Conservation (phyloP, 2,797 vertebrate species). For the Thaleichthys pacificus region DNA sequence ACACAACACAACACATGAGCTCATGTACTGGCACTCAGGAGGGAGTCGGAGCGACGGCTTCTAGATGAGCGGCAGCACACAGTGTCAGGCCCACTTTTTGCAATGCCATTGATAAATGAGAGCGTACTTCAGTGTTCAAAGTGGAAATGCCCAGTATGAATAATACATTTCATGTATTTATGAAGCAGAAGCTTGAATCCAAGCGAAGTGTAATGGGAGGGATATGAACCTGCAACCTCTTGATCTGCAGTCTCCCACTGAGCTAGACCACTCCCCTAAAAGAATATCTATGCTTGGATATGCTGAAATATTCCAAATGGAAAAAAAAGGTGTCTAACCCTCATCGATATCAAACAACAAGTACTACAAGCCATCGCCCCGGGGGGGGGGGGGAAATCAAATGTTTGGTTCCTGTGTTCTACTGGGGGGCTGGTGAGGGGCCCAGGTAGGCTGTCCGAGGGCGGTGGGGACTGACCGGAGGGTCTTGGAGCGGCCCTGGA, state of each 20-base stretch:
- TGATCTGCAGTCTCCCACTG: too few relatives aligned
- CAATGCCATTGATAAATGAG: constrained; percentile 1
- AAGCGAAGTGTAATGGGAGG: not conserved
- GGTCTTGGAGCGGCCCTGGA: constrained; percentile 85
- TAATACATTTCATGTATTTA: too few relatives aligned
- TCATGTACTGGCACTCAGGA: not conserved
- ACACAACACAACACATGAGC: not conserved
- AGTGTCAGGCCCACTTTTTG: too few relatives aligned
- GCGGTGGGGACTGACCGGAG: constrained; percentile 77
- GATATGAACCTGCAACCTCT: not conserved
- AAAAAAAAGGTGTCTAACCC: too few relatives aligned
- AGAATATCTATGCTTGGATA: too few relatives aligned
- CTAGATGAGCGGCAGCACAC: not conserved
- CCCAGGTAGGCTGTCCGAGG: not conserved
- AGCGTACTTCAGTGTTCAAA: too few relatives aligned
- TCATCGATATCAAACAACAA: not conserved
- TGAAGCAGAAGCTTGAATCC: too few relatives aligned
- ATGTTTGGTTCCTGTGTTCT: not conserved
- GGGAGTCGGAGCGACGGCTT: not conserved
- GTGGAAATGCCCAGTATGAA: too few relatives aligned
- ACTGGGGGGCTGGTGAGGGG: not conserved
- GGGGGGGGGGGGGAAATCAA: too few relatives aligned
- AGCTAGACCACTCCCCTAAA: not conserved
- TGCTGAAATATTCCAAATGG: too few relatives aligned
- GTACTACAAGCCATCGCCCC: not conserved